Evolutionary conservation across 2,113 vertebrate genomes (phyloP), one percentile per base, ranked within the genome.

Genomic region (Acanthisitta chloris): DNA sequence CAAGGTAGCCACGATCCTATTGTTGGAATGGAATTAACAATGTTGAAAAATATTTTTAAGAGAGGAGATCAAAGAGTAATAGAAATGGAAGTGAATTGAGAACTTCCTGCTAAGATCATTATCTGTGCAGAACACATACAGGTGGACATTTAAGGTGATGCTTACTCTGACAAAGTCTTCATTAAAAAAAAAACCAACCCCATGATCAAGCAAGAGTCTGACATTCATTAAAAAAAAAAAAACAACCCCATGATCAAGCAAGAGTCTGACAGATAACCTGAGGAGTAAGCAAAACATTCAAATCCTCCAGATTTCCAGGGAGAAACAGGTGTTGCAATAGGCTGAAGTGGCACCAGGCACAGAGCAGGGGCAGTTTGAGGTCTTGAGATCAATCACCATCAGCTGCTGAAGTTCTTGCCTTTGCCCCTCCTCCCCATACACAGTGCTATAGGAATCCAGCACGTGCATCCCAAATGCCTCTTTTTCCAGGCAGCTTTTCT

Each of bases 231-330:
- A 48, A 77, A 73, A 91, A 21, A 2, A n/a, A n/a, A n/a, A n/a
- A n/a, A n/a, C n/a, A n/a, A n/a, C n/a, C n/a, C n/a, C 0, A 0
- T 0, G 3, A 51, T 26, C 26, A 42, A 48, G 36, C 9, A 66
- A 17, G 36, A 29, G 33, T 8, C 33, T 45, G 34, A n/a, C n/a
- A n/a, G n/a, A n/a, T n/a, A n/a, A n/a, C n/a, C n/a, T n/a, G n/a
- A n/a, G n/a, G n/a, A n/a, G n/a, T n/a, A n/a, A n/a, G n/a, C 31
- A 46, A 23, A 17, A 33, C 13, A 7, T 65, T 34, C 7, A 12
- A 62, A 28, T 36, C 13, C 18, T 94, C 14, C 57, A 69, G 52
- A 33, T 36, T 25, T 43, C n/a, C 33, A 24, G n/a, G 3, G 3
- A 64, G n/a, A 12, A 12, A 29, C 16, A 34, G 29, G 40, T 4